These are phyloP conservation scores for Sarcophilus harrisii DNA, from an alignment of 2,797 vertebrate species.

Conservation along the genomic window DNA sequence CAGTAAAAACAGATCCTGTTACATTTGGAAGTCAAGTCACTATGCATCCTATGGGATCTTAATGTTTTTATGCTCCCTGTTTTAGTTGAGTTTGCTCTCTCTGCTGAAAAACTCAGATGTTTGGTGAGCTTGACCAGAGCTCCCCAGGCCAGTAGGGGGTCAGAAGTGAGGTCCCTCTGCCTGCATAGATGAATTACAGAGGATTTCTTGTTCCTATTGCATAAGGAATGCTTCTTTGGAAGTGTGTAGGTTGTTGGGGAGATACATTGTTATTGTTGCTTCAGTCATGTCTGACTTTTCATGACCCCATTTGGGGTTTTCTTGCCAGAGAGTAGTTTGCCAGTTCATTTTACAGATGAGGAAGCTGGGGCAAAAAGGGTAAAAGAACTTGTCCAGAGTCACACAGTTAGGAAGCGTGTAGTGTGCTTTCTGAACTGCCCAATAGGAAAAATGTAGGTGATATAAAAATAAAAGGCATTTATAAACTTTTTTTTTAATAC, in stretches of 20 bases:
- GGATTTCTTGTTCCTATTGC: neutral
- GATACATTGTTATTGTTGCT: neutral
- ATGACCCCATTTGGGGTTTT: neutral
- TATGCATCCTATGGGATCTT: neutral
- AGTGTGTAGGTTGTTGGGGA: neutral
- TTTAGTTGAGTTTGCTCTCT: neutral
- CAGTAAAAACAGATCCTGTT: neutral
- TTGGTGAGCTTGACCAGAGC: neutral
- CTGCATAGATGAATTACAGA: neutral
- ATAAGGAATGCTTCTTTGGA: neutral
- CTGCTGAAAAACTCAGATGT: neutral
- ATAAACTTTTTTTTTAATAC: neutral
- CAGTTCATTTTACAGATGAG: neutral
- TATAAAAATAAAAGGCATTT: neutral
- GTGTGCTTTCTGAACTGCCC: neutral
- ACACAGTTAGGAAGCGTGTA: neutral
- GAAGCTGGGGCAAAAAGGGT: neutral
- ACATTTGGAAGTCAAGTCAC: neutral
- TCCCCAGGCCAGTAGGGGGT: neutral
- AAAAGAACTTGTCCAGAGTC: neutral
- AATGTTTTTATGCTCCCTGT: neutral
- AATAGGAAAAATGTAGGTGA: neutral
- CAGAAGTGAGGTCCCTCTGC: neutral
- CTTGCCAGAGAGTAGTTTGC: neutral
- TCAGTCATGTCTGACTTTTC: neutral